Evolutionary conservation across 2,888 invertebrate genomes (phyloP).

Genomic region (Calephelis perditalis): DNA sequence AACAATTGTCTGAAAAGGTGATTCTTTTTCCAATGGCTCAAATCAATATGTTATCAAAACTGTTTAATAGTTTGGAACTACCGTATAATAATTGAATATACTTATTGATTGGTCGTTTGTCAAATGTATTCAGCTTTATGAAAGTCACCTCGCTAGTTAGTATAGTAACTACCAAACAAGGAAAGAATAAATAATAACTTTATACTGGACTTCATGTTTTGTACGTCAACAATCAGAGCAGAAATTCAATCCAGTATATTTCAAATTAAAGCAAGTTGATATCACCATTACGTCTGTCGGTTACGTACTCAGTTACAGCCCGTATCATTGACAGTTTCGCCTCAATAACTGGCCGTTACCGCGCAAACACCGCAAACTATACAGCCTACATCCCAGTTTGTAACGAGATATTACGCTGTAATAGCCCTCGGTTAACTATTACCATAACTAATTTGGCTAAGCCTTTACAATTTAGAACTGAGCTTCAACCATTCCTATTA

Average conservation of each 20-base stretch:
- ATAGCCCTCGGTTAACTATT: conserved; percentile 21
- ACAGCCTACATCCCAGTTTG: conserved; percentile 21
- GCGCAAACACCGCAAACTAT: conserved; percentile 22
- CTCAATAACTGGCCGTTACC: conserved; percentile 14
- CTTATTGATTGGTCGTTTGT: too few species aligned
- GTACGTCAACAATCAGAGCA: conserved; percentile 10
- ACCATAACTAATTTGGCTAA: conserved; percentile 13
- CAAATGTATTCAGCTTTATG: too few species aligned
- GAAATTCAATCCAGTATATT: conserved; percentile 11
- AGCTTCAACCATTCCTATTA: not conserved
- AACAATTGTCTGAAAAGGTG: too few species aligned
- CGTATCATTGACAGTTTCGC: conserved; percentile 18
- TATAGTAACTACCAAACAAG: not conserved
- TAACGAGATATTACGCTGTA: conserved; percentile 21
- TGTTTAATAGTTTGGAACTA: too few species aligned
- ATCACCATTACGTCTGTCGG: conserved; percentile 15
- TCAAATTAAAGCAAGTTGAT: conserved; percentile 12
- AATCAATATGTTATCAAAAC: too few species aligned
- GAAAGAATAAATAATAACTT: not conserved
- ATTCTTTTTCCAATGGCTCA: too few species aligned
- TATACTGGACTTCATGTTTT: not conserved
- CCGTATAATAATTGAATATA: too few species aligned
- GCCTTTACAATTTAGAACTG: conserved; percentile 7
- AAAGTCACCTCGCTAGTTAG: too few species aligned
- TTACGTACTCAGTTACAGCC: conserved; percentile 7